These are phyloP conservation scores for Drosophila neocordata DNA, from an alignment of 1,140 invertebrate species.

Conservation along the genomic window DNA sequence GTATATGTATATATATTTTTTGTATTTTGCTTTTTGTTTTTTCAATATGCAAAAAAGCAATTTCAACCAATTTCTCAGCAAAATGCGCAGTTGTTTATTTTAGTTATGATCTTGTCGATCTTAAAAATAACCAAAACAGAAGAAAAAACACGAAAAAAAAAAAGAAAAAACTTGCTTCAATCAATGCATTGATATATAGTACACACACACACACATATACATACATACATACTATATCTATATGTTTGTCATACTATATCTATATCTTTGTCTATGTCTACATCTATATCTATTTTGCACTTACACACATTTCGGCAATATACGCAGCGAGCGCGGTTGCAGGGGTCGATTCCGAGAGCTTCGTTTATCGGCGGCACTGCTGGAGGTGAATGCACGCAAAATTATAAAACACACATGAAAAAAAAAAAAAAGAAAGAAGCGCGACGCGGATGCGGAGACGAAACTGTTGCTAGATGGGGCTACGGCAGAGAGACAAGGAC, in stretches of 20 bases:
- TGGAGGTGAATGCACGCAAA: conserved; percentile 10
- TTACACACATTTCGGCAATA: conserved; percentile 6
- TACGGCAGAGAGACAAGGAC: background rate
- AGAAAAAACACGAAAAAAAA: too few species aligned
- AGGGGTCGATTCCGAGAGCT: background rate
- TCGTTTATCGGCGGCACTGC: conserved; percentile 1
- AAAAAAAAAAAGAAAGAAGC: background rate
- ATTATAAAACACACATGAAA: background rate
- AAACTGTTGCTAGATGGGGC: conserved; percentile 15
- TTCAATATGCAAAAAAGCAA: conserved; percentile 5
- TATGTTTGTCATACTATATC: too few species aligned
- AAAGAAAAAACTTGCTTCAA: conserved; percentile 11
- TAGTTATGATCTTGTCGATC: conserved; percentile 10
- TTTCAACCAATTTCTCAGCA: conserved; percentile 3
- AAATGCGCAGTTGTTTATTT: conserved; percentile 10
- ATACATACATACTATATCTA: background rate
- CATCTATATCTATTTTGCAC: background rate
- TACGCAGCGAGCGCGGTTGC: background rate
- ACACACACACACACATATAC: background rate
- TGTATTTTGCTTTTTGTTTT: background rate
- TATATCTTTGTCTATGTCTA: background rate
- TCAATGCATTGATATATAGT: conserved; percentile 1
- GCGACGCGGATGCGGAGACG: conserved; percentile 5
- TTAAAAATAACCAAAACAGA: conserved; percentile 7
- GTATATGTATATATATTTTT: too few species aligned